Conservation (phyloP, 2,888 invertebrate species). For the Panzeria rudis region DNA sequence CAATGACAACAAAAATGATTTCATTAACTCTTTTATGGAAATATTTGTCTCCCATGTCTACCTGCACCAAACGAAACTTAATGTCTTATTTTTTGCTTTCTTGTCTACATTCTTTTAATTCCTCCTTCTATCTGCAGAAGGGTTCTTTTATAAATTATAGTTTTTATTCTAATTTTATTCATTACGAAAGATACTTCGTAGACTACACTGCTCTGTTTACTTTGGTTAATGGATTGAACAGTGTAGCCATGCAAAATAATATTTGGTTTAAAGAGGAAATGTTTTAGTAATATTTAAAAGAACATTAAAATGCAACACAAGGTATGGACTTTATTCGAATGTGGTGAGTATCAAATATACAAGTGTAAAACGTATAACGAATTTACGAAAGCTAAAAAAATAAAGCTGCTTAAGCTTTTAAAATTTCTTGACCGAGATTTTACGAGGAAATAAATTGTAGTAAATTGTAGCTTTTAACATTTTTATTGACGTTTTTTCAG, state of each 20-base stretch:
- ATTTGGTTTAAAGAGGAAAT: constrained; percentile 9
- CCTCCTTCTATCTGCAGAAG: background rate
- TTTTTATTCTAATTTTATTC: constrained; percentile 63
- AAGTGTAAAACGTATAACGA: too few relatives aligned
- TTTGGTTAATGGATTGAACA: constrained; percentile 48
- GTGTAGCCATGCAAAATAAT: constrained; percentile 31
- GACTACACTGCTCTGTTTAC: constrained; percentile 14
- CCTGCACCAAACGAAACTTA: constrained; percentile 27
- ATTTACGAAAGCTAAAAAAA: too few relatives aligned
- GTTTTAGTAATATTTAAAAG: background rate
- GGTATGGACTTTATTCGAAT: too few relatives aligned
- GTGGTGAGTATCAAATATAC: too few relatives aligned
- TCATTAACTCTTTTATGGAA: constrained; percentile 46
- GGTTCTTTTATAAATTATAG: constrained; percentile 8
- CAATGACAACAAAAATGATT: constrained; percentile 21
- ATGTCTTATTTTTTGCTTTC: constrained; percentile 43
- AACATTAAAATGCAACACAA: background rate
- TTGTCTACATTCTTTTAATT: background rate
- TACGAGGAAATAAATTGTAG: too few relatives aligned
- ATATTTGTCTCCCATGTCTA: background rate
- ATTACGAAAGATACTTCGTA: constrained; percentile 40
- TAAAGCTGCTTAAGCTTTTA: too few relatives aligned
- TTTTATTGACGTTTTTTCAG: too few relatives aligned
- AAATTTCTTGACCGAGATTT: too few relatives aligned
- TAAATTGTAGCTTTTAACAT: too few relatives aligned